Percentiles rank a stretch among this genome's conserved stretches.
phyloP scores from a whole-genome alignment of 2,113 vertebrate genomes.

The zebrafish (Danio rerio) region DNA sequence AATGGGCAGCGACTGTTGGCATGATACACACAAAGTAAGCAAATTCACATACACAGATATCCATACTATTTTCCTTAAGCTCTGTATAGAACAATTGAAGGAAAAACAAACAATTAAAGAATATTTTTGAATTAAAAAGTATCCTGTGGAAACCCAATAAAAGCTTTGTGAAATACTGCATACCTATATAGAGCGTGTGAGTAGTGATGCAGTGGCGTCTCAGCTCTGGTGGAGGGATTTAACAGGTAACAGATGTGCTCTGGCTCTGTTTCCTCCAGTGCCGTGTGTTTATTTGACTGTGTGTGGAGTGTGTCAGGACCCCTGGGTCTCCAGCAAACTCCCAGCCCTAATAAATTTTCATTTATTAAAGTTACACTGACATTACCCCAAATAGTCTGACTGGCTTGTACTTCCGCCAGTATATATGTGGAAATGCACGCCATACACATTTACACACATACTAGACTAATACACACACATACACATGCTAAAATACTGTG shows the following conservation, averaged over 20 bases:
- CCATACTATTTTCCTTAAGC: too few species aligned
- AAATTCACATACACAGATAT: neutral
- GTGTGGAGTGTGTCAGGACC: conserved; percentile 34
- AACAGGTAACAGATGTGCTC: conserved; percentile 58
- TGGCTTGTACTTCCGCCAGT: conserved; percentile 20
- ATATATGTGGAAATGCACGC: conserved; percentile 10
- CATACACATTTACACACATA: neutral
- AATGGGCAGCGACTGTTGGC: too few species aligned
- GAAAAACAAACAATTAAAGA: neutral
- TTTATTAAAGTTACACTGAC: conserved; percentile 50
- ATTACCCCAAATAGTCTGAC: conserved; percentile 17
- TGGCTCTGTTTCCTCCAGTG: conserved; percentile 25
- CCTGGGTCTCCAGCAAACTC: conserved; percentile 39
- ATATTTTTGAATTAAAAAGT: neutral
- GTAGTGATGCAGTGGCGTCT: neutral
- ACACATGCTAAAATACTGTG: neutral
- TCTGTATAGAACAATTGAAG: neutral
- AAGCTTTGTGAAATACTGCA: neutral
- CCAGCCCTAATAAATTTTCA: conserved; percentile 49
- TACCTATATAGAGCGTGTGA: neutral
- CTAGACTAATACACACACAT: neutral
- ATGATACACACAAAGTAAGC: neutral
- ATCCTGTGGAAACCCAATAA: neutral
- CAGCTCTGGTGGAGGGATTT: conserved; percentile 28
- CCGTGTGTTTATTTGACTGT: conserved; percentile 52